phyloP scores from a whole-genome alignment of 1,140 invertebrate species.

The Trinorchestia longiramus region DNA sequence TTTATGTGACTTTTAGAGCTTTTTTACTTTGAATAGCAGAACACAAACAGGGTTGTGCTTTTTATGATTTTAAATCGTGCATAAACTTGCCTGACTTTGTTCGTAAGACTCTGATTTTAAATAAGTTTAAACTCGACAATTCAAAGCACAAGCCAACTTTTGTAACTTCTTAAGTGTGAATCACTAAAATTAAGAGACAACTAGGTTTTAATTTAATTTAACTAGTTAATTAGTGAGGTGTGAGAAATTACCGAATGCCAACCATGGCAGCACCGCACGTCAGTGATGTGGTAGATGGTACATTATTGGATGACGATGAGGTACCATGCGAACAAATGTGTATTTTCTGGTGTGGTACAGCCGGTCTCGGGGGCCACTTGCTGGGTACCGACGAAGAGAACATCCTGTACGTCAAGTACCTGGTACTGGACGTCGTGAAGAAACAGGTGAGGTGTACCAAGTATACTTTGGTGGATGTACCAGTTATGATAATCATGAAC shows the following conservation, averaged over 20 bases:
- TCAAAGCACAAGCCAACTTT: too few species aligned
- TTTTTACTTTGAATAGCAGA: neutral
- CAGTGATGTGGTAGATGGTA: neutral
- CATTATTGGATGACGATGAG: neutral
- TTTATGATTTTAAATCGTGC: neutral
- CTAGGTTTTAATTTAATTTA: neutral
- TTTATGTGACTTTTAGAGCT: neutral
- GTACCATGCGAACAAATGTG: neutral
- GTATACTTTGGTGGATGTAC: too few species aligned
- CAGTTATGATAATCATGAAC: too few species aligned
- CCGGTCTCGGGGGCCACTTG: neutral
- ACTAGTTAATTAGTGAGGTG: neutral
- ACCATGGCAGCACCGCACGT: neutral
- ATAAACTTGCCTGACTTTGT: neutral
- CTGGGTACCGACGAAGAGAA: conserved; percentile 37
- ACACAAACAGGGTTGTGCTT: neutral
- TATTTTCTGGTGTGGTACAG: conserved; percentile 37
- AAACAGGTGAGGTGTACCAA: neutral
- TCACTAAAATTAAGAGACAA: too few species aligned
- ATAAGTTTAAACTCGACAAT: too few species aligned
- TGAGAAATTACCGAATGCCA: neutral
- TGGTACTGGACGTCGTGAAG: neutral
- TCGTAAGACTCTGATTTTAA: neutral
- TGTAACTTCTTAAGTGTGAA: too few species aligned
- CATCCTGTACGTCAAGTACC: neutral